These are phyloP conservation scores for Oreamnos americanus DNA, from an alignment of 2,113 vertebrate species.

Conservation along the genomic window DNA sequence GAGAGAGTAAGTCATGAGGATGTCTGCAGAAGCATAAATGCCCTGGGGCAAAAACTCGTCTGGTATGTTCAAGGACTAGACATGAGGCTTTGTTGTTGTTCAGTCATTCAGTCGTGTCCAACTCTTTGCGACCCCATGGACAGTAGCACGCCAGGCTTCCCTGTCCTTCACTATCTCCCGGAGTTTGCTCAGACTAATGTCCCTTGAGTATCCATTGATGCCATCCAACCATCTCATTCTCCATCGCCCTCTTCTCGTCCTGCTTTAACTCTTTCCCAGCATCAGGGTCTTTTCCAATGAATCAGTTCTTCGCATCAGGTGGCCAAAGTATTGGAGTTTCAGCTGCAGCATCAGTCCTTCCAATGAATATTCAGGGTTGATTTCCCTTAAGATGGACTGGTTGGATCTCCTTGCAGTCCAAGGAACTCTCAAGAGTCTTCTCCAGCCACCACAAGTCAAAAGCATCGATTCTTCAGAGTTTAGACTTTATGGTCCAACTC, in stretches of 20 bases:
- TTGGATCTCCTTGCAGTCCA: not conserved
- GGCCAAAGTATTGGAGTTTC: not conserved
- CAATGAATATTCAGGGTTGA: not conserved
- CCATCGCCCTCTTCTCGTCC: accelerated
- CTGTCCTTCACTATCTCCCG: not conserved
- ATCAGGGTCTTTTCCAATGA: not conserved
- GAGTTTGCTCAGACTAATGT: not conserved
- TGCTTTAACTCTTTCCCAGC: not conserved
- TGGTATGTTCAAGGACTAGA: not conserved
- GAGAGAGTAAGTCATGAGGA: not conserved
- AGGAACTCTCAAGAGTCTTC: not conserved
- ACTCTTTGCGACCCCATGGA: not conserved
- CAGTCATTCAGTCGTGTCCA: not conserved
- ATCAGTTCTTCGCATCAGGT: not conserved
- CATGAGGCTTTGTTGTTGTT: not conserved
- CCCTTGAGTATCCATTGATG: not conserved
- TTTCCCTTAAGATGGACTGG: not conserved
- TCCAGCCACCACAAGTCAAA: not conserved
- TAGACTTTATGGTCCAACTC: not conserved
- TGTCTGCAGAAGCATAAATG: not conserved
- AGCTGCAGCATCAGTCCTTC: not conserved
- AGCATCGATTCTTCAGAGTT: not conserved
- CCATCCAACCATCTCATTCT: not conserved
- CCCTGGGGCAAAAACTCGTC: not conserved
- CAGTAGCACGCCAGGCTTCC: not conserved